Evolutionary conservation across 2,113 vertebrate genomes (phyloP).

Genomic region (Boulengeromyrus knoepffleri): DNA sequence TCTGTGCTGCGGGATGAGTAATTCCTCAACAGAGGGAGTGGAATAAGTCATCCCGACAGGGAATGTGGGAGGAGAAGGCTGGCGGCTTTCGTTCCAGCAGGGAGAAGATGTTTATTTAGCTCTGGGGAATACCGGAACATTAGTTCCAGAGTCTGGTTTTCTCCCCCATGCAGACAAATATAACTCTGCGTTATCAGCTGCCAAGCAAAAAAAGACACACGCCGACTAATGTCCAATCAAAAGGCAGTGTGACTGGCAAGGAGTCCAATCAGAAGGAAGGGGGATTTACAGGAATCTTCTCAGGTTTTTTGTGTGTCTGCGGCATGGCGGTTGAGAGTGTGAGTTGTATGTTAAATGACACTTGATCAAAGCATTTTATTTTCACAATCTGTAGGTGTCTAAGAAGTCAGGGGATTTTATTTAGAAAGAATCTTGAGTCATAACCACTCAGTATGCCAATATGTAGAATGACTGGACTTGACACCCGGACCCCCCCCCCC

Average conservation of each 20-base stretch:
- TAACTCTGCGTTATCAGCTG: neutral
- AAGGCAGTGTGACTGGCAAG: neutral
- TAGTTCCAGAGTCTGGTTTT: neutral
- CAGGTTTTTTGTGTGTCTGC: neutral
- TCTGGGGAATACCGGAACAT: neutral
- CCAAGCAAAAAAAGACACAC: neutral
- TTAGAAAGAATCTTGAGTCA: neutral
- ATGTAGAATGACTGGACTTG: neutral
- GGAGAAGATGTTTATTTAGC: constrained; percentile 3
- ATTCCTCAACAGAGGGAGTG: constrained; percentile 5
- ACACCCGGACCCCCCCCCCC: too few relatives aligned
- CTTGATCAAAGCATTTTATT: neutral
- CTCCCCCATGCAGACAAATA: constrained; percentile 1
- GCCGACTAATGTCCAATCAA: neutral
- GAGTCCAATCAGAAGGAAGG: neutral
- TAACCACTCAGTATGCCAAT: neutral
- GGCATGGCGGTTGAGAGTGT: neutral
- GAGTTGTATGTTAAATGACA: neutral
- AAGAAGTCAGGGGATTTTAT: neutral
- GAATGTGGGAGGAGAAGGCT: constrained; percentile 2
- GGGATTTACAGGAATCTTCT: neutral
- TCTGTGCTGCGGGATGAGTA: neutral
- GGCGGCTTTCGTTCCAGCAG: neutral
- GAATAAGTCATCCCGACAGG: neutral
- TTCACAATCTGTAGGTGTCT: neutral